Evolutionary conservation across 2,113 vertebrate species (phyloP).

Genomic region (Ochotona princeps): DNA sequence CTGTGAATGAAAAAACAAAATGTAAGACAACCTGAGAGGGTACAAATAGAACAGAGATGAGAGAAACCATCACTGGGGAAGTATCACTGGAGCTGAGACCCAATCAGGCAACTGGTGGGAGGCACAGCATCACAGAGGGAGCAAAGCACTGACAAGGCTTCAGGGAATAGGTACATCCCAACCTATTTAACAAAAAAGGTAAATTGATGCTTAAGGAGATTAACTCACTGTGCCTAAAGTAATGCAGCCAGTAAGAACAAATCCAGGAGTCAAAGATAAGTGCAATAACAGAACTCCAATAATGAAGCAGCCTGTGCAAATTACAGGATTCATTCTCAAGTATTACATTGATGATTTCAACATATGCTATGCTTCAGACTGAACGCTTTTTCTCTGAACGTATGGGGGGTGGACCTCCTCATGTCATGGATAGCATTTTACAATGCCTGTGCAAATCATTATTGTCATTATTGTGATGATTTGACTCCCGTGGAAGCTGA

Average conservation of each 20-base stretch:
- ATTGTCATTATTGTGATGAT: constrained; percentile 50
- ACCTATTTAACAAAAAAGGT: not conserved
- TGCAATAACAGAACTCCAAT: not conserved
- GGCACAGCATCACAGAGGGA: not conserved
- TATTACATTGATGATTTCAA: not conserved
- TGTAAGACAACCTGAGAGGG: not conserved
- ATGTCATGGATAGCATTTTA: not conserved
- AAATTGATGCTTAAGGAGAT: not conserved
- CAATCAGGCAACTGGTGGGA: not conserved
- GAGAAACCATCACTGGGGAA: not conserved
- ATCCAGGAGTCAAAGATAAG: not conserved
- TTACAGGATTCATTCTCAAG: not conserved
- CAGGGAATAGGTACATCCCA: not conserved
- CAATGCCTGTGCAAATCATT: constrained; percentile 38
- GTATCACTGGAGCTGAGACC: not conserved
- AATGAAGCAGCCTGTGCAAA: not conserved
- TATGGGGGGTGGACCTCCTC: not conserved
- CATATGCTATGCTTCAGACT: not conserved
- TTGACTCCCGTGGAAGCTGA: constrained; percentile 33
- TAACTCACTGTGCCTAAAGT: not conserved
- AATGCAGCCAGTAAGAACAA: not conserved
- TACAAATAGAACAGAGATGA: not conserved
- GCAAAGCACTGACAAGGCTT: not conserved
- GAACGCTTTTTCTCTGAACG: not conserved
- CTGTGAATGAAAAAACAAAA: not conserved